Evolutionary conservation across 1,140 invertebrate species (phyloP), one percentile per base, ranked within the genome.

Genomic region (Papilio dardanus): DNA sequence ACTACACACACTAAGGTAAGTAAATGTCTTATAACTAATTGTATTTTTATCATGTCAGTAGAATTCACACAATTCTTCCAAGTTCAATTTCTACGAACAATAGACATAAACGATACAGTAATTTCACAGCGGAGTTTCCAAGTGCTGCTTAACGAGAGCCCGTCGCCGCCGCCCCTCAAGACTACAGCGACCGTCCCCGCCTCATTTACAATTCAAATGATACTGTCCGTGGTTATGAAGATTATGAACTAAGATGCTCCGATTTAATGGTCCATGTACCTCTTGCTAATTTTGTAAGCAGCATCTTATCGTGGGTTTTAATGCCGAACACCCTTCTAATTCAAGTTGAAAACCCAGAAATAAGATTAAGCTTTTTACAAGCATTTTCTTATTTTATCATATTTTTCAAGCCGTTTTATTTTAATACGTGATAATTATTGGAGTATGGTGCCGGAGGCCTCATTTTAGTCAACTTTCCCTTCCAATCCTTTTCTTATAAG

Each of bases 171-270:
- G n/a, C 12, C 67, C 67, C 67, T 69, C 33, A 35, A 69, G 31
- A 69, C 67, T 69, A 16, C 33, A 12, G 14, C n/a, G 19, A 75
- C 81, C 71, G 78, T 82, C 81, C 77, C 75, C 74, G 80, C 79
- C 80, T 82, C 68, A 87, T 84, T 86, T 85, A 85, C 81, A 86
- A 84, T 86, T 88, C 86, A 83, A 84, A 86, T 84, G 79, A 81
- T 73, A 54, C 40, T 69, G 71, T 68, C 68, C 54, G 78, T 76
- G 79, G 68, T 71, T 50, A 46, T 77, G 50, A 37, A 46, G 30
- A 50, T 71, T 67, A 73, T 46, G 71, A 76, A 67, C 74, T 28
- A 62, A 62, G 54, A 62, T 62, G 12, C 10, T 28, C 10, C 14
- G 24, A 62, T 62, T 62, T 62, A 62, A 62, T 62, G 54, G 3